phyloP scores from a whole-genome alignment of 2,113 vertebrate genomes.

The Agapornis roseicollis region DNA sequence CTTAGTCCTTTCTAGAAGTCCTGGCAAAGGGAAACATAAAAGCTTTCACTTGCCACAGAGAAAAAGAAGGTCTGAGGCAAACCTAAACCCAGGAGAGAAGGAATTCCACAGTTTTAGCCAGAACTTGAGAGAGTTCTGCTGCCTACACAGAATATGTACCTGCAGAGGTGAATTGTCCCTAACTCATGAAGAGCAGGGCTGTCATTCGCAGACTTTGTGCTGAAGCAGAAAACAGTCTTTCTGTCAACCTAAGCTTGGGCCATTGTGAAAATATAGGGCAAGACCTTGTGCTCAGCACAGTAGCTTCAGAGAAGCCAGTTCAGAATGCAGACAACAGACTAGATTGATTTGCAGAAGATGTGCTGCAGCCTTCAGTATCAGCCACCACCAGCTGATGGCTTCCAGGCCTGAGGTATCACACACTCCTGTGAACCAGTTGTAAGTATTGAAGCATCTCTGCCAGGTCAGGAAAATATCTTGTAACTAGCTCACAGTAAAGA shows the following conservation, averaged over 20 bases:
- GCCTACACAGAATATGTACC: not conserved
- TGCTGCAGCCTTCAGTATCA: not conserved
- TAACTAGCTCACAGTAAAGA: not conserved
- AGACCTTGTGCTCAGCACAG: not conserved
- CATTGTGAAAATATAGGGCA: not conserved
- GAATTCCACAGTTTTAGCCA: not conserved
- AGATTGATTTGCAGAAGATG: not conserved
- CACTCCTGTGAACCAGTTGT: no score
- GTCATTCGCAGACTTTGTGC: not conserved
- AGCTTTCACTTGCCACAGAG: not conserved
- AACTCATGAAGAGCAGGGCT: fast-evolving
- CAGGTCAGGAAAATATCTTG: not conserved
- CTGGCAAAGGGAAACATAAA: not conserved
- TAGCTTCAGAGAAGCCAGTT: not conserved
- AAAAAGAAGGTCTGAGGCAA: not conserved
- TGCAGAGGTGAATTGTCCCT: not conserved
- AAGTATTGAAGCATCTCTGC: not conserved
- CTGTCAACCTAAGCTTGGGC: not conserved
- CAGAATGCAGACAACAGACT: not conserved
- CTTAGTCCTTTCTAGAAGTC: not conserved
- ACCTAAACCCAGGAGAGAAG: not conserved
- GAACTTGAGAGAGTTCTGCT: not conserved
- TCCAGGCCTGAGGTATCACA: not conserved
- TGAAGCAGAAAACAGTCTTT: not conserved
- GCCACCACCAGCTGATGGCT: not conserved